Conservation (phyloP, 2,113 vertebrate genomes). For the Diphyllodes magnificus region DNA sequence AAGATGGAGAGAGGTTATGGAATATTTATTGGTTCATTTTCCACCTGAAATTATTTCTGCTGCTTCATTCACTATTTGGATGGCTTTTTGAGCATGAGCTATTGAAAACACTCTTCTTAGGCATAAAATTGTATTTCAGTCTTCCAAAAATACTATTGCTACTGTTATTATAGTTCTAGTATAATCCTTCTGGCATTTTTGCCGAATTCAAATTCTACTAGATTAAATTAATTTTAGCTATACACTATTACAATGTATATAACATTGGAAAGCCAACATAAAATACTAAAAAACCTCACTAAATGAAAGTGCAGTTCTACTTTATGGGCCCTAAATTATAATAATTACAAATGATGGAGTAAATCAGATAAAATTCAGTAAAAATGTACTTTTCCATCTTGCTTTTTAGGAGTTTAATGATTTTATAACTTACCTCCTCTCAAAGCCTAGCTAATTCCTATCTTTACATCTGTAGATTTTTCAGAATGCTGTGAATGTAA, state of each 20-base stretch:
- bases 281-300: background rate
- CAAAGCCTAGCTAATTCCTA: background rate
- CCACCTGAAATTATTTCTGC: background rate
- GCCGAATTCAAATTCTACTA: background rate
- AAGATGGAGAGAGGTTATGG: background rate
- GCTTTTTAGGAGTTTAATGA: background rate
- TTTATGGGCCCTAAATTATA: background rate
- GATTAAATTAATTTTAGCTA: background rate
- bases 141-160: background rate
- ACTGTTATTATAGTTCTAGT: background rate
- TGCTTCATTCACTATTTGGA: background rate
- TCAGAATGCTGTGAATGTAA: background rate
- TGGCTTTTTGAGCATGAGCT: background rate
- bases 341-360: background rate
- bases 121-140: background rate
- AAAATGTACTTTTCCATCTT: background rate
- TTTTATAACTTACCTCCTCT: background rate
- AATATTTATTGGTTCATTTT: constrained; percentile 31
- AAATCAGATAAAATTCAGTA: background rate
- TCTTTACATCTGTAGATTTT: background rate
- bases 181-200: background rate
- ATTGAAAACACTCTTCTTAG: background rate
- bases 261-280: background rate
- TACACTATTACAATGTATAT: background rate
- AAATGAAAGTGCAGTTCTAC: background rate